Evolutionary conservation across 2,888 invertebrate genomes (phyloP).

Genomic region (Xylota sylvarum): DNA sequence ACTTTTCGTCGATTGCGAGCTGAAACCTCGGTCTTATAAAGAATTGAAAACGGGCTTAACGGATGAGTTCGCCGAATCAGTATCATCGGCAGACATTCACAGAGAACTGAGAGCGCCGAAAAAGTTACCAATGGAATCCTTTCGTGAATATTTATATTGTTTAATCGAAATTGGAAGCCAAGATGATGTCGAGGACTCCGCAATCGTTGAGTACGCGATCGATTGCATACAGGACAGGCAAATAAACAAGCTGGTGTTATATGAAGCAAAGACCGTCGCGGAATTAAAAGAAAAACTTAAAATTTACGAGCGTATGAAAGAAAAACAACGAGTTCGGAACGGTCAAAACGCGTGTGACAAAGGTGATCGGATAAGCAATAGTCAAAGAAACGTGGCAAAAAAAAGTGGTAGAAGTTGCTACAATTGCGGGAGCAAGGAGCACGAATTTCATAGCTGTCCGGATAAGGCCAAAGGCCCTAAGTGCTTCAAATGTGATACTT

Average conservation of each 20-base stretch:
- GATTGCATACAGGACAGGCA: conserved; percentile 8
- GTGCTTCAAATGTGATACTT: conserved; percentile 33
- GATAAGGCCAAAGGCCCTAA: conserved; percentile 23
- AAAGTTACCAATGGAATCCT: conserved; percentile 14
- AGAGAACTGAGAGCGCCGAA: conserved; percentile 3
- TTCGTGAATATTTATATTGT: conserved; percentile 30
- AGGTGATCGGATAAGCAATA: neutral
- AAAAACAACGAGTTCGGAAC: neutral
- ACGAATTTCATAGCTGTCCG: conserved; percentile 13
- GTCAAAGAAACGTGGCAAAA: neutral
- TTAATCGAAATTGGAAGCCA: conserved; percentile 38
- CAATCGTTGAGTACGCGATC: conserved; percentile 27
- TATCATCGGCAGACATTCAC: conserved; percentile 8
- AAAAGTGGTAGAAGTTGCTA: neutral
- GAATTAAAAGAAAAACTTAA: conserved; percentile 27
- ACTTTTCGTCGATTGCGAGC: neutral
- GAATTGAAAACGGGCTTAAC: neutral
- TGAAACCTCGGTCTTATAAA: neutral
- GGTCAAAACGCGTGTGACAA: neutral
- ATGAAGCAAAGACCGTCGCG: conserved; percentile 21
- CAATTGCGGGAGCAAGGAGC: conserved; percentile 7
- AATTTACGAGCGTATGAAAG: neutral
- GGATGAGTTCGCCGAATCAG: neutral
- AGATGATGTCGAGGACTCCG: conserved; percentile 14
- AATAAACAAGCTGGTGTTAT: conserved; percentile 7